Base-by-base conservation (phyloP, 2,113 vertebrate species). In the Pterophyllum scalare region DNA sequence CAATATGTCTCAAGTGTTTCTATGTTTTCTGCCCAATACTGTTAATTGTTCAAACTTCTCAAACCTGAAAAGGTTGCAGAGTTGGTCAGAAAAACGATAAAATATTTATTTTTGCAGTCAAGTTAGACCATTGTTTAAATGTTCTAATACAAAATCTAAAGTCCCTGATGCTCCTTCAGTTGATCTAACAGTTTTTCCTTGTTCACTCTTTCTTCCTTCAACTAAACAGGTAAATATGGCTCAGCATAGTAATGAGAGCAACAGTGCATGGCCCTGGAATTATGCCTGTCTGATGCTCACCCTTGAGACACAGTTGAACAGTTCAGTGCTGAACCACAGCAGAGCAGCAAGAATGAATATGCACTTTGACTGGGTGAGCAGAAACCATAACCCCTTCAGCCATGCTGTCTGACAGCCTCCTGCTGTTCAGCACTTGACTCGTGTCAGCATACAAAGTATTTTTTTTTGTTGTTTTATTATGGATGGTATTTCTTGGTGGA, bases 301-400 rank as follows among this genome's bases (percentile, higher is more conserved):
- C 93, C 90, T 89, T 81, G 91, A 93, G 93, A 92, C 90, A 90
- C 92, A 91, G 93, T 87, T 92, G 89, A 93, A 88, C 92, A 89
- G 93, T 92, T 93, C 91, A 93, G 89, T 60, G 70, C 86, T 92
- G 88, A 92, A 93, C 87, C 83, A 84, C 81, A 93, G 78, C 87
- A 12, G 72, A 88, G 83, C 83, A 85, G 74, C 58, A 28, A 86
- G 87, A 88, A 93, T 92, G 89, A 92, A 92, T 90, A 92, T 92
- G 90, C 88, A 91, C 92, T 91, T 87, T 89, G 92, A 91, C 86
- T 90, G 79, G 88, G 86, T 59, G 91, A 86, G 81, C 87, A 60
- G 88, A 81, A 92, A 89, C 84, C 83, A 64, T 88, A 87, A 88
- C 88, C 88, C 58, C 88, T 58, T 85, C 83, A 74, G 80, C 84